Evolutionary conservation across 2,797 vertebrate genomes (phyloP).

Genomic region (Hozukius guyotensis): DNA sequence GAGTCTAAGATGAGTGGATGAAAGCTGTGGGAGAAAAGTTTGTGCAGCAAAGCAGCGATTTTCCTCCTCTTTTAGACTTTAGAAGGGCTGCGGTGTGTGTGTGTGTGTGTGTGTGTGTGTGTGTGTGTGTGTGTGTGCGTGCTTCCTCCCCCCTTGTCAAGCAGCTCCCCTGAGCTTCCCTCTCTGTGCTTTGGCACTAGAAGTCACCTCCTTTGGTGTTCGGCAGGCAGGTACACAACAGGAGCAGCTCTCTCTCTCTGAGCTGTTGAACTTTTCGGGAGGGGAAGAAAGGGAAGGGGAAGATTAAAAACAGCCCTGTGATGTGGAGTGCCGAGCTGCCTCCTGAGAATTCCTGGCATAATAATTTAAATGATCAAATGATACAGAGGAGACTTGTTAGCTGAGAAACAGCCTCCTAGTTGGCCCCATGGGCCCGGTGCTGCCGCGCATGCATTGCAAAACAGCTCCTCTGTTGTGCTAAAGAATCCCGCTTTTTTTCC

Average conservation of each 20-base stretch:
- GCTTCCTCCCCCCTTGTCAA: constrained; percentile 71
- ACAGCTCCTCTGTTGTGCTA: constrained; percentile 89
- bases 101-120: constrained; percentile 34
- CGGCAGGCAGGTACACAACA: constrained; percentile 87
- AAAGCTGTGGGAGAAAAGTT: constrained; percentile 83
- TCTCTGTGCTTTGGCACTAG: constrained; percentile 83
- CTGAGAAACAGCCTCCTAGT: constrained; percentile 89
- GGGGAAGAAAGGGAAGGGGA: constrained; percentile 85
- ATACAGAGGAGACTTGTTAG: constrained; percentile 92
- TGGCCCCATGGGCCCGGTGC: constrained; percentile 86
- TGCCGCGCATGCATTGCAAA: constrained; percentile 89
- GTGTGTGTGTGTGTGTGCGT: constrained; percentile 40
- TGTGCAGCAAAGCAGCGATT: constrained; percentile 83
- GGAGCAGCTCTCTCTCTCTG: constrained; percentile 83
- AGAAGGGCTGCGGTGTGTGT: constrained; percentile 74
- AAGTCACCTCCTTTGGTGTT: constrained; percentile 88
- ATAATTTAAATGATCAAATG: constrained; percentile 93
- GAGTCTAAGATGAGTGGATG: constrained; percentile 80
- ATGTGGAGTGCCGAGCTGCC: constrained; percentile 87
- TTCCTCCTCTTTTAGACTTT: constrained; percentile 84
- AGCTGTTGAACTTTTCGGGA: constrained; percentile 85
- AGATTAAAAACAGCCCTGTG: constrained; percentile 90
- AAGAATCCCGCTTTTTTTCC: constrained; percentile 80
- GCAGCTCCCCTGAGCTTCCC: constrained; percentile 83
- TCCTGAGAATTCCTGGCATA: constrained; percentile 90